Evolutionary conservation across 2,113 vertebrate genomes (phyloP).

Genomic region (Gracilinanus agilis): DNA sequence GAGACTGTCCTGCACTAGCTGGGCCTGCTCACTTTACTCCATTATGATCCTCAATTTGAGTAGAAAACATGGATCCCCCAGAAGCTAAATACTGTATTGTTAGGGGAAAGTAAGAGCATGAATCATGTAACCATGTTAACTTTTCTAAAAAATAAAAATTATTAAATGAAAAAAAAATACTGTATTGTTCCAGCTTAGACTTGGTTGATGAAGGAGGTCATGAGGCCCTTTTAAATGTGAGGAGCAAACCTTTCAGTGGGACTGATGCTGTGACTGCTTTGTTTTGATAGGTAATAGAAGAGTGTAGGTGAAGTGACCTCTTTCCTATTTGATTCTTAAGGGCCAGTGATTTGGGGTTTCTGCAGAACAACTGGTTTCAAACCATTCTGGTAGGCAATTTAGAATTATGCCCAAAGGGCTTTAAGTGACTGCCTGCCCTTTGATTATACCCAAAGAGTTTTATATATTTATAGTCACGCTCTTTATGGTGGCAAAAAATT

Average conservation of each 20-base stretch:
- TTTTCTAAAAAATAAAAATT: too few species aligned
- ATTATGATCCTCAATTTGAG: constrained; percentile 60
- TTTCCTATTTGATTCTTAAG: neutral
- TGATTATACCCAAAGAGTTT: too few species aligned
- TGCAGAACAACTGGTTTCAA: neutral
- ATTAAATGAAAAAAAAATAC: too few species aligned
- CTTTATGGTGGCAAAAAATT: too few species aligned
- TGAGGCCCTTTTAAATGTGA: neutral
- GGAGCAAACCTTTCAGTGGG: neutral
- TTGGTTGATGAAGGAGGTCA: neutral
- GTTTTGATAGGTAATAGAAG: neutral
- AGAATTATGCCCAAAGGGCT: too few species aligned
- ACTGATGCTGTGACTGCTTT: neutral
- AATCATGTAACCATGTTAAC: too few species aligned
- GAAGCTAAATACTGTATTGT: constrained; percentile 46
- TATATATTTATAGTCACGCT: too few species aligned
- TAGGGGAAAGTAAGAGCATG: too few species aligned
- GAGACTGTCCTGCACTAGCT: constrained; percentile 22
- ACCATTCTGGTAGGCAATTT: too few species aligned
- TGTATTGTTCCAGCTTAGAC: constrained; percentile 22
- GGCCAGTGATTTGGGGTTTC: neutral
- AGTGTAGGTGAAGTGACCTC: neutral
- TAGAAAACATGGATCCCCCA: constrained; percentile 46
- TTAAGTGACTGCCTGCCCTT: too few species aligned
- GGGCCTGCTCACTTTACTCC: constrained; percentile 57